Base-by-base conservation (phyloP, 2,113 vertebrate genomes). In the Riparia riparia region DNA sequence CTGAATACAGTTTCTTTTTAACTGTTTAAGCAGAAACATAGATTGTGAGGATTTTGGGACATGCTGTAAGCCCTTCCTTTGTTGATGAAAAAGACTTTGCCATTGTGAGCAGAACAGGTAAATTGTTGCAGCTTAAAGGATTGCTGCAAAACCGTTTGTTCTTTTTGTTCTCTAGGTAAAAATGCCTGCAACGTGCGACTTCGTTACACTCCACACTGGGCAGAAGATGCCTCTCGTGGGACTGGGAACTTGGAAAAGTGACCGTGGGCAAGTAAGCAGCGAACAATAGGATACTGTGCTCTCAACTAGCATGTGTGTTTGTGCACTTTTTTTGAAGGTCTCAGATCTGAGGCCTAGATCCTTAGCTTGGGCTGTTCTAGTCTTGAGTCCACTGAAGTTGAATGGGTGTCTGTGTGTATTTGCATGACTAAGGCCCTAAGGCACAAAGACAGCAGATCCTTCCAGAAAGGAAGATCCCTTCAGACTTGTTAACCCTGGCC, bases 211-310 rank as follows among this genome's bases (percentile, higher is more conserved):
- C 85, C 97, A 98, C 96, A 99, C 98, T 37, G 99, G 99, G 71
- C 98, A 99, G 96, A 99, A 99, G 98, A 99, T 99, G 98, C 99
- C 99, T 68, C 98, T 99, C 5, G 82, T 99, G 77, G 99, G 99
- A 86, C 97, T 99, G 90, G 99, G 99, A 76, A 99, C 99, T 17
- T 99, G 99, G 99, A 99, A 99, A 94, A 99, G 99, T 95, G 98
- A 99, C 19, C 97, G 98, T 88, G 99, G 99, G 84, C 98, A 99
- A 98, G 99, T 99, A 97, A 96, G 97, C 12, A 49, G 49, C 49
- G 34, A 73, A 18, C 29, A 65, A 4, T 6, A 41, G 12, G 37
- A 11, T 37, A 20, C 1, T 50, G 16, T 68, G 21, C 47, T 86
- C 14, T 74, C 21, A 56, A 12, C 25, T 69, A 49, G 13, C 18